Evolutionary conservation across 2,888 invertebrate genomes (phyloP), one percentile per base, ranked within the genome.

Genomic region (Ennomos quercinarius): DNA sequence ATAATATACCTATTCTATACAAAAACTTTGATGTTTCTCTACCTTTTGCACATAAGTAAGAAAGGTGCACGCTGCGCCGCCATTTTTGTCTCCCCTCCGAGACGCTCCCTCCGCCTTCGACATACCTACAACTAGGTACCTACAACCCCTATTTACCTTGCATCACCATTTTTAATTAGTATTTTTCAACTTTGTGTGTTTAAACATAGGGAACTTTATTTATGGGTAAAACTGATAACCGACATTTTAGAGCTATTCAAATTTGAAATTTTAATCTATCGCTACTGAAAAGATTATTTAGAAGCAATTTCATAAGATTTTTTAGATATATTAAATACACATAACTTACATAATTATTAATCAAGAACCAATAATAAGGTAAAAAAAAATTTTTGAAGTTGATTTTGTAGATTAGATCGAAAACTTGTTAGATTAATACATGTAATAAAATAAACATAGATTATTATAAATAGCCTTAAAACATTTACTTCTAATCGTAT

Each of bases 61-160:
- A 66, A 77, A 78, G 78, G 70, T 77, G 78, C 80, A 80, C 70
- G 76, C 69, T 64, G 69, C 58, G 67, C 89, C 81, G 89, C 91
- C 91, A 91, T 92, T 89, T 89, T 90, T 86, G 84, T 86, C 83
- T 84, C 87, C 87, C 87, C 81, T 74, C 77, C 63, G 67, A 68
- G 61, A 63, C 60, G 67, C 71, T 76, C 79, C 67, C 67, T 57
- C 64, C 64, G 63, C 63, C 62, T 62, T 67, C 64, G 42, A 35
- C 55, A 78, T 76, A 63, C 47, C 64, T 66, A 66, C 45, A 61
- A 36, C 67, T 68, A 65, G 11, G 17, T 56, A 65, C 44, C 41
- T 61, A 63, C 60, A 49, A 34, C 55, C 45, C 45, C 66, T 68
- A 70, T 66, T 65, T 66, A 68, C 68, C 42, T 63, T 53, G 45